These are phyloP conservation scores for Xiphophorus birchmanni DNA, from an alignment of 2,797 vertebrate genomes.

Conservation along the genomic window DNA sequence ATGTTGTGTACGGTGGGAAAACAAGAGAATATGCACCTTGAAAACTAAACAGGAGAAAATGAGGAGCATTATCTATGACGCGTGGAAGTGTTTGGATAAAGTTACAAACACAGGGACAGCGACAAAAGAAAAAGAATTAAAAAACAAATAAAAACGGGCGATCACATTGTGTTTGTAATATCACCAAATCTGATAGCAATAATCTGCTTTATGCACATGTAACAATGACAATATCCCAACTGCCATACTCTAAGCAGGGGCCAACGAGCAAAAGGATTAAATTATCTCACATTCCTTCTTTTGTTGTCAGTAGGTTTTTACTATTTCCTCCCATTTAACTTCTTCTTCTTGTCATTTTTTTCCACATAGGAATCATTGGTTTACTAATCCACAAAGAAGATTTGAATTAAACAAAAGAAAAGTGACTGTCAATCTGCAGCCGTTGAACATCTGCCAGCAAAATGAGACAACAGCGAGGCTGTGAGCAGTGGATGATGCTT, in stretches of 20 bases:
- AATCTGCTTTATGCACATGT: conserved; percentile 68
- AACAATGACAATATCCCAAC: conserved; percentile 48
- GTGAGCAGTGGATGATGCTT: conserved; percentile 48
- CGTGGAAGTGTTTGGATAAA: neutral
- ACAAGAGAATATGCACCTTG: conserved; percentile 12
- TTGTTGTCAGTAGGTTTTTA: conserved; percentile 17
- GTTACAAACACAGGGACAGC: conserved; percentile 1
- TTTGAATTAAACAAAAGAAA: neutral
- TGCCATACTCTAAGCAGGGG: conserved; percentile 35
- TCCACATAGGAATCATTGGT: conserved; percentile 15
- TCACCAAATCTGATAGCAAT: conserved; percentile 71
- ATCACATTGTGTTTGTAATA: conserved; percentile 47
- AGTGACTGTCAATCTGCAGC: conserved; percentile 47
- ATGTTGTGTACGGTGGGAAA: conserved; percentile 9
- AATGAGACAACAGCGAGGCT: conserved; percentile 37
- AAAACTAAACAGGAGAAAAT: neutral
- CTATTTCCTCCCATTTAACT: conserved; percentile 8
- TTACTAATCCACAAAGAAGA: conserved; percentile 15
- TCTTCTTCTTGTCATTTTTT: conserved; percentile 28
- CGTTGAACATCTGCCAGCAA: conserved; percentile 59
- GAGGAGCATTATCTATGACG: neutral
- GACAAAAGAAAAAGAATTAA: neutral
- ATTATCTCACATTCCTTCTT: conserved; percentile 32
- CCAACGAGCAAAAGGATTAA: conserved; percentile 51
- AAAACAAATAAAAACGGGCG: neutral